Evolutionary conservation across 2,113 vertebrate genomes (phyloP), one percentile per base, ranked within the genome.

Genomic region (Triplophysa dalaica): DNA sequence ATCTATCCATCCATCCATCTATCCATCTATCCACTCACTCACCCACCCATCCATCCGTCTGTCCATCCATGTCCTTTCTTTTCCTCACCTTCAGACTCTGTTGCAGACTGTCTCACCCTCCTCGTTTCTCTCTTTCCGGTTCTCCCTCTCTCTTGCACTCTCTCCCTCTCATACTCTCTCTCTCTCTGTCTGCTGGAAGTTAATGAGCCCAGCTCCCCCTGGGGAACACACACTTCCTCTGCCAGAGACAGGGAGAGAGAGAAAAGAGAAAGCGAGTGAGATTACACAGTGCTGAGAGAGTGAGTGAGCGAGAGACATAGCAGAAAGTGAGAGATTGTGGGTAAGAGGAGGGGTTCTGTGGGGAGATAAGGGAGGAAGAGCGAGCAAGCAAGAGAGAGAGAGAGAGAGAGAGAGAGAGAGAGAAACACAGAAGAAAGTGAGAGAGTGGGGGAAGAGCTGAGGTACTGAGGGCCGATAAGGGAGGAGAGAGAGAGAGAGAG

Each of bases 101-200:
- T 54, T 38, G 22, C 65, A 14, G 33, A 76, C 78, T 68, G 78
- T 79, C 54, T 65, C 69, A 79, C 64, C 33, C 66, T 67, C 54
- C 56, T 61, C 60, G 70, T 82, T 70, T 33, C 64, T 79, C 65
- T 62, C 77, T 75, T 45, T 61, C 73, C 65, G 58, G 72, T 43
- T 64, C 78, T 82, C 75, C 80, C 78, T n/a, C 45, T 77, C 69
- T 72, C 61, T 50, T 48, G 63, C 66, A 22, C 26, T 63, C 56
- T 76, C 61, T 78, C 48, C 50, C 78, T 77, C 67, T 79, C 70
- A 61, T 24, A 22, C 70, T 50, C 80, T 64, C 81, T 73, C 45
- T 85, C 85, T 87, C 86, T 86, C 89, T 91, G 90, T 92, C 90
- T 84, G 89, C 87, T 86, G 87, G 82, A 88, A 87, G 86, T 85